These are phyloP conservation scores for Paguma larvata DNA, from an alignment of 2,797 vertebrate species.

Conservation along the genomic window DNA sequence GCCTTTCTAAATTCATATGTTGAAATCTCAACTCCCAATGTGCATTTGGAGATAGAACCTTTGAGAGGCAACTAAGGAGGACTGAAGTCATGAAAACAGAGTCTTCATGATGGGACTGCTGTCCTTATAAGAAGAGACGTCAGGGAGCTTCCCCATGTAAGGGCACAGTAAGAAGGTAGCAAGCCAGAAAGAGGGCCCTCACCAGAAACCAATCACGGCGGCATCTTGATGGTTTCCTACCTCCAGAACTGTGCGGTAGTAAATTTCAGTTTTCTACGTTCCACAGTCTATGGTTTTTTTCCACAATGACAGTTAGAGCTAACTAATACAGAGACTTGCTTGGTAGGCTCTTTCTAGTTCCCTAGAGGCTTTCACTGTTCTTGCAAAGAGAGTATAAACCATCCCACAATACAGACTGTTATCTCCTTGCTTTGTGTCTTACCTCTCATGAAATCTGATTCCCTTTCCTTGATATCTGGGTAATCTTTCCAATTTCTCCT, in stretches of 20 bases:
- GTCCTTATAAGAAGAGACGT: neutral
- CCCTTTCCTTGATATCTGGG: neutral
- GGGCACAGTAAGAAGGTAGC: neutral
- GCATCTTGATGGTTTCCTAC: neutral
- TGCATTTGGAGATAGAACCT: neutral
- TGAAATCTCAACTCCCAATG: neutral
- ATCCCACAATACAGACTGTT: neutral
- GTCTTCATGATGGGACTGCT: too few relatives aligned
- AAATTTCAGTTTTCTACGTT: neutral
- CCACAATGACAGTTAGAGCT: neutral
- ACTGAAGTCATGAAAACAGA: neutral
- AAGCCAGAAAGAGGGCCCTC: neutral
- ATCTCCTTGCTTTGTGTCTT: neutral
- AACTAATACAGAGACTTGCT: neutral
- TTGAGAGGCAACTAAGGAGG: neutral
- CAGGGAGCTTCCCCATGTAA: neutral
- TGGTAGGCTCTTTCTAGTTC: neutral
- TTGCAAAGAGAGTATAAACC: neutral
- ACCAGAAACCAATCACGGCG: neutral
- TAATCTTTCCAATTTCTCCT: neutral
- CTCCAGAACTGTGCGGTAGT: neutral
- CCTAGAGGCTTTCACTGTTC: neutral
- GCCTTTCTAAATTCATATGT: neutral
- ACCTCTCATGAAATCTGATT: neutral
- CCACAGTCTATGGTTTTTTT: neutral